A percentile compares a stretch with the other conserved stretches of the same genome.
Evolutionary conservation across 2,888 invertebrate species (phyloP).

Genomic region (Amphipyra berbera): DNA sequence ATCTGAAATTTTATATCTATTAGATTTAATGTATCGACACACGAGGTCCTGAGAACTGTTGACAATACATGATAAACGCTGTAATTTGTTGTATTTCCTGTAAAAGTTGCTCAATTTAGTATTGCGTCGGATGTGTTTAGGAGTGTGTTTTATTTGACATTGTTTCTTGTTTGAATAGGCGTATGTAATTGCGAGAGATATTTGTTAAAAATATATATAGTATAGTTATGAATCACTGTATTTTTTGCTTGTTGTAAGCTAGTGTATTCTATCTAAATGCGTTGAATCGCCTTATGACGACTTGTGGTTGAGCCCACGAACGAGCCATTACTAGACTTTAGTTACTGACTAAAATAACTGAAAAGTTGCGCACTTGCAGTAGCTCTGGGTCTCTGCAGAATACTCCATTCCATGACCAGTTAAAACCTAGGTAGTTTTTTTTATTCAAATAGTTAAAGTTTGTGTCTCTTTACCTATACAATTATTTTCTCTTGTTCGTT

Average conservation of each 20-base stretch:
- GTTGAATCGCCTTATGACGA: slow-evolving; percentile 32
- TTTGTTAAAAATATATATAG: slow-evolving; percentile 47
- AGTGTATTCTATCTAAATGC: slow-evolving; percentile 37
- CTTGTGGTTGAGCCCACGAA: slow-evolving; percentile 35
- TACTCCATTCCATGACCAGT: slow-evolving; percentile 64
- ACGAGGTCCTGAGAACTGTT: slow-evolving; percentile 84
- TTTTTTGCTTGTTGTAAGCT: slow-evolving; percentile 55
- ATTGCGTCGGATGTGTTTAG: slow-evolving; percentile 67
- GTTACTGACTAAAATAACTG: slow-evolving; percentile 34
- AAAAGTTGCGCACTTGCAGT: slow-evolving; percentile 16
- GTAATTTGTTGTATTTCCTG: slow-evolving; percentile 81
- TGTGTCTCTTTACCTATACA: slow-evolving; percentile 34
- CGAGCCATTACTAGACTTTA: slow-evolving; percentile 39
- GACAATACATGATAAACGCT: slow-evolving; percentile 85
- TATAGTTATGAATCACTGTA: slow-evolving; percentile 44
- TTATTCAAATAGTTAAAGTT: slow-evolving; percentile 42
- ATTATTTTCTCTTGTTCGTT: slow-evolving; percentile 31
- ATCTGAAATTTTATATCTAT: slow-evolving; percentile 86
- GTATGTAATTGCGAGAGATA: slow-evolving; percentile 49
- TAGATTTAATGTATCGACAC: slow-evolving; percentile 79
- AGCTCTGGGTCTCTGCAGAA: slow-evolving; percentile 38
- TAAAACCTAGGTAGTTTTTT: slow-evolving; percentile 46
- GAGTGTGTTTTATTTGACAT: slow-evolving; percentile 53
- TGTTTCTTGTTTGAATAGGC: slow-evolving; percentile 60
- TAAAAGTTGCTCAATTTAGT: slow-evolving; percentile 87